Conservation (phyloP, 2,888 invertebrate genomes). For the Trypoxylon attenuatum region DNA sequence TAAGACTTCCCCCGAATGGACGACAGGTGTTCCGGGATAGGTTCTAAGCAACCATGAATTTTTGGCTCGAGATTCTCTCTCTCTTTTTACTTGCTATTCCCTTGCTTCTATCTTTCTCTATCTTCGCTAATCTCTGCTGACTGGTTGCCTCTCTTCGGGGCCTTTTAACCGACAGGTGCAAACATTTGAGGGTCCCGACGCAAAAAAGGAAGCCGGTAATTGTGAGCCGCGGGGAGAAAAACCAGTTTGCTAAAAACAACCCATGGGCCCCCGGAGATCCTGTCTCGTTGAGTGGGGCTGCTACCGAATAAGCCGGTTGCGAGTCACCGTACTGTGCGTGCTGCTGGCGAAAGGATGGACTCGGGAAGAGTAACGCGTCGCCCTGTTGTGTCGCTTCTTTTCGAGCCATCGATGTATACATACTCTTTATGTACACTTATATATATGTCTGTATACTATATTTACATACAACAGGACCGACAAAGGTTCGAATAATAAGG, state of each 20-base stretch:
- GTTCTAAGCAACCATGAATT: conserved; percentile 1
- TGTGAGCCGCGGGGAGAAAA: conserved; percentile 62
- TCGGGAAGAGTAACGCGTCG: conserved; percentile 29
- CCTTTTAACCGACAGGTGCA: conserved; percentile 65
- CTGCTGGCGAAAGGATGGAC: no score
- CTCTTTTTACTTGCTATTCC: no score
- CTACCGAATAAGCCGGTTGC: conserved; percentile 65
- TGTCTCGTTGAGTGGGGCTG: conserved; percentile 55
- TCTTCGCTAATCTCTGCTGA: no score
- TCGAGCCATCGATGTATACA: conserved; percentile 26
- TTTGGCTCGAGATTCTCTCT: not conserved
- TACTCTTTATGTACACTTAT: no score
- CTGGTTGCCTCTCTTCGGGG: conserved; percentile 38
- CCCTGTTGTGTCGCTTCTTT: conserved; percentile 23
- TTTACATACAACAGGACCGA: no score
- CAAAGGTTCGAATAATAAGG: no score
- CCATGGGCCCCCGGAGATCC: conserved; percentile 43
- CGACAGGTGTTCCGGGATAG: not conserved
- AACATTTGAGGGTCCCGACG: conserved; percentile 51
- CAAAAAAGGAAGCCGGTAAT: conserved; percentile 64
- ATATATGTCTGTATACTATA: no score
- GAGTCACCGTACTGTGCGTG: conserved; percentile 50
- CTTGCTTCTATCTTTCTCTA: no score
- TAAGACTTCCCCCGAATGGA: not conserved
- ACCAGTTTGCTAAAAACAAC: conserved; percentile 72